Percentiles rank a stretch among this genome's conserved stretches.
phyloP scores from a whole-genome alignment of 1,140 invertebrate genomes.

The Dufourea novaeangliae region DNA sequence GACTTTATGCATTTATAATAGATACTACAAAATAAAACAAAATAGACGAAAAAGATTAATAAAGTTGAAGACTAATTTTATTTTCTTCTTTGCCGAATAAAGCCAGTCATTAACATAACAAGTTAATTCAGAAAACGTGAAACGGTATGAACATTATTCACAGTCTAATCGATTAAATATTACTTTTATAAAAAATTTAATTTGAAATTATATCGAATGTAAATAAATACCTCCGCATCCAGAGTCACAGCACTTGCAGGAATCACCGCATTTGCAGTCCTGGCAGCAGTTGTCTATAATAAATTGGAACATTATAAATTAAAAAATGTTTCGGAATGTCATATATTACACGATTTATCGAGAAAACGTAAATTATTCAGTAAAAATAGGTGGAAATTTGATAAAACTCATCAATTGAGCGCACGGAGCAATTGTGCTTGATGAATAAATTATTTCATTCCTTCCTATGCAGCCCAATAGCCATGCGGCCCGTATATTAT shows the following conservation, averaged over 20 bases:
- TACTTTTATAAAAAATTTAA: no score
- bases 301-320: not conserved
- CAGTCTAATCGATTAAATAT: no score
- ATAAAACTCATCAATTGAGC: conserved; percentile 3
- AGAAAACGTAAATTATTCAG: not conserved
- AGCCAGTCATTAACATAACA: no score
- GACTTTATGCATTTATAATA: no score
- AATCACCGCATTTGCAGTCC: conserved; percentile 73
- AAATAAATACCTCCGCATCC: conserved; percentile 69
- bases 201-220: not conserved
- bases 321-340: not conserved
- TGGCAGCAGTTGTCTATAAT: conserved; percentile 74
- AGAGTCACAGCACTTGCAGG: conserved; percentile 73
- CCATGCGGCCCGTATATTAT: no score
- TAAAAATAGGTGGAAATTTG: not conserved
- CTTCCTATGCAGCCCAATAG: conserved; percentile 1
- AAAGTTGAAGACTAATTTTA: no score
- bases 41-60: no score
- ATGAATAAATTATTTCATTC: conserved; percentile 28
- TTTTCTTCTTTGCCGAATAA: no score
- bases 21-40: no score
- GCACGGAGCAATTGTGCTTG: not conserved
- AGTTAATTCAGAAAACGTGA: no score
- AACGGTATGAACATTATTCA: no score
- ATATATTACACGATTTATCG: not conserved